A percentile compares a stretch with the other conserved stretches of the same genome.
Evolutionary conservation across 2,113 vertebrate species (phyloP).

Genomic region (Phylloscopus trochilus): DNA sequence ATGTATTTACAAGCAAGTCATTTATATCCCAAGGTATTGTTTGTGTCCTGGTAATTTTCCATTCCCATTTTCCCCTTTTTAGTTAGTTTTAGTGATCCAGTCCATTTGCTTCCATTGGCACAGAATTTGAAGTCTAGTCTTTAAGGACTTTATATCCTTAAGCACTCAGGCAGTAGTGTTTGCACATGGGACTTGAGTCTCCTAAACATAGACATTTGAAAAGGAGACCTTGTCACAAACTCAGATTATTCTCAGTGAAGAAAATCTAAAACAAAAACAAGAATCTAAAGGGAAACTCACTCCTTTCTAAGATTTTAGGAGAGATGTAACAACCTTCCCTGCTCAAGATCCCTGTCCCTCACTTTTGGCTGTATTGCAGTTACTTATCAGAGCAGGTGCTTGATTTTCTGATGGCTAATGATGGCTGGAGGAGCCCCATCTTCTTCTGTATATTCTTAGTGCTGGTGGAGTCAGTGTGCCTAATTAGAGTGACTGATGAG

Average conservation of each 20-base stretch:
- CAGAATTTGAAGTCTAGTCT: not conserved
- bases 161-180: not conserved
- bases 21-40: not conserved
- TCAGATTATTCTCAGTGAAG: not conserved
- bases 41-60: slow-evolving; percentile 9
- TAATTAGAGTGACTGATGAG: not conserved
- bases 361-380: not conserved
- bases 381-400: not conserved
- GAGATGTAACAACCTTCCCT: not conserved
- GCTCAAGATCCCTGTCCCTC: not conserved
- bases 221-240: not conserved
- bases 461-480: not conserved
- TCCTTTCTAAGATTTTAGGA: not conserved
- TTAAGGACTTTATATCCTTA: not conserved
- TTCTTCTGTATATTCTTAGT: not conserved
- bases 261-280: not conserved
- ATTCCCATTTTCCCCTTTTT: not conserved
- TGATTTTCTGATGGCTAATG: not conserved
- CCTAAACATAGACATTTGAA: not conserved
- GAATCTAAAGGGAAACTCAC: not conserved
- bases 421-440: not conserved
- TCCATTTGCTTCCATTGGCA: not conserved
- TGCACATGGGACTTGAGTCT: not conserved
- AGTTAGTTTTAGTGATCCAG: not conserved
- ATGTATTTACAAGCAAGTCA: not conserved